A percentile compares a stretch with the other conserved stretches of the same genome.
Conservation (phyloP, 2,888 invertebrate genomes). For the Andricus quercusramuli region DNA sequence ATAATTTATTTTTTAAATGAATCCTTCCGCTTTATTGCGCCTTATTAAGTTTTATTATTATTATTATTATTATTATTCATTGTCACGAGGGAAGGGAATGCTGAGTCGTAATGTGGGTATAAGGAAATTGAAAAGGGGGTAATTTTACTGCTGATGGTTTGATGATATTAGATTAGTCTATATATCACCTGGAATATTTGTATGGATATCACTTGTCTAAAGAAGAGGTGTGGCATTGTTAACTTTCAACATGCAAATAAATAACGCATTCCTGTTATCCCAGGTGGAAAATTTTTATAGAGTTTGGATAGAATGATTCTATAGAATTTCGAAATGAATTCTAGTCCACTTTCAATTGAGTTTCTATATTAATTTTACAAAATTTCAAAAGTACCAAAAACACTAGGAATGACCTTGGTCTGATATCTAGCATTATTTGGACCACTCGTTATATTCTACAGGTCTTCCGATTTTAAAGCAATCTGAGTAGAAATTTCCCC, state of each 20-base stretch:
- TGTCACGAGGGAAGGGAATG: neutral
- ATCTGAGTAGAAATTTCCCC: too few relatives aligned
- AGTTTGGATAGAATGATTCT: too few relatives aligned
- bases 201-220: neutral
- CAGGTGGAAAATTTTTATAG: too few relatives aligned
- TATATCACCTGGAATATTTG: neutral
- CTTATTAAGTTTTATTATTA: constrained; percentile 7
- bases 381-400: too few relatives aligned
- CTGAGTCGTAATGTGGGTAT: neutral
- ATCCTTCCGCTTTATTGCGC: neutral
- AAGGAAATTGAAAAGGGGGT: neutral
- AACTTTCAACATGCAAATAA: neutral
- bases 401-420: too few relatives aligned
- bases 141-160: neutral
- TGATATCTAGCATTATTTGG: too few relatives aligned
- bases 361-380: too few relatives aligned
- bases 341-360: too few relatives aligned
- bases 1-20: neutral
- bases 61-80: neutral
- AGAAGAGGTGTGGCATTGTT: neutral
- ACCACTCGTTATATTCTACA: too few relatives aligned
- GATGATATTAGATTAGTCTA: neutral
- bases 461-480: too few relatives aligned
- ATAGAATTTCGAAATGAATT: too few relatives aligned
- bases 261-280: neutral